Conservation (phyloP, 2,797 vertebrate genomes). For the Lagorchestes hirsutus region DNA sequence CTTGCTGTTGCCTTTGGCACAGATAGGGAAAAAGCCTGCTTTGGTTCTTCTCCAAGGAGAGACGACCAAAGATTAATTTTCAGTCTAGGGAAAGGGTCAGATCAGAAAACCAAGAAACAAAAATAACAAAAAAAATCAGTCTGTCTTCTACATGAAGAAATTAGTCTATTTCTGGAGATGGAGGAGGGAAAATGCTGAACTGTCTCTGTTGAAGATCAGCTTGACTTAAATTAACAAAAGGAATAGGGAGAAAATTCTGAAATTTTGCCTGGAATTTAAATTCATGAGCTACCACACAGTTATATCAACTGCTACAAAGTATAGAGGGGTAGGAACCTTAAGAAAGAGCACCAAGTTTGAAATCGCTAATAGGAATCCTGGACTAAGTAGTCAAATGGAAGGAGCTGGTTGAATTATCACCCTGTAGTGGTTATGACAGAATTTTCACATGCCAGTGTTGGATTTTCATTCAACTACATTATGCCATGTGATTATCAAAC, state of each 20-base stretch:
- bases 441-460: neutral
- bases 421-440: neutral
- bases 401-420: neutral
- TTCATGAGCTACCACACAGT: neutral
- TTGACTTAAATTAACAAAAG: neutral
- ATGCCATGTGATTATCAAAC: neutral
- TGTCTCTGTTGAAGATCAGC: neutral
- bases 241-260: neutral
- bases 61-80: constrained; percentile 26
- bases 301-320: neutral
- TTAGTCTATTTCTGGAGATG: neutral
- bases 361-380: neutral
- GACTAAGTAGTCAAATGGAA: neutral
- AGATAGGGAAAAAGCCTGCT: neutral
- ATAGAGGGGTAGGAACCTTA: neutral
- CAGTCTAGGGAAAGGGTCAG: neutral
- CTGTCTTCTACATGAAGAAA: neutral
- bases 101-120: constrained; percentile 1
- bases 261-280: constrained; percentile 4
- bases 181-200: neutral
- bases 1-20: constrained; percentile 10
- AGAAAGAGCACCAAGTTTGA: neutral
- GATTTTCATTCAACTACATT: neutral
- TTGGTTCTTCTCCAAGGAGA: neutral
- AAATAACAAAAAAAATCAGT: neutral